These are phyloP conservation scores for Takifugu bimaculatus DNA, from an alignment of 2,113 vertebrate species.

Conservation along the genomic window DNA sequence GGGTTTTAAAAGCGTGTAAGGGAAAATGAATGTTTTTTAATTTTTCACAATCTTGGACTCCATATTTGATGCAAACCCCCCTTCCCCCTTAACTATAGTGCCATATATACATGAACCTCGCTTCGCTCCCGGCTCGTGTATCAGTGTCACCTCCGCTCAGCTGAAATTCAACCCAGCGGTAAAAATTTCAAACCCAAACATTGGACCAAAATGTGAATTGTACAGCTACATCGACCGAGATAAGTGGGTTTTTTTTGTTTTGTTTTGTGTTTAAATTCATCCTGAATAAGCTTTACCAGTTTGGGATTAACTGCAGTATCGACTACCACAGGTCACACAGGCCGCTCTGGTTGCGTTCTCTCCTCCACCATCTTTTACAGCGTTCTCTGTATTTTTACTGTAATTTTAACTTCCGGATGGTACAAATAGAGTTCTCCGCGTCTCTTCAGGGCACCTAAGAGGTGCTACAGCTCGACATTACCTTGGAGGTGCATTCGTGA, in stretches of 20 bases:
- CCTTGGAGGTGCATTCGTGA: slow-evolving; percentile 55
- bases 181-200: slow-evolving; percentile 14
- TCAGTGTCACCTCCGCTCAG: slow-evolving; percentile 22
- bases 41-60: slow-evolving; percentile 36
- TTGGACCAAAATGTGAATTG: slow-evolving; percentile 73
- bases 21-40: slow-evolving; percentile 32
- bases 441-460: slow-evolving; percentile 62
- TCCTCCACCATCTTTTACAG: slow-evolving; percentile 56
- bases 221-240: slow-evolving; percentile 53
- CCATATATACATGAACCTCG: slow-evolving; percentile 47
- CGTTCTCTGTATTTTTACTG: slow-evolving; percentile 71
- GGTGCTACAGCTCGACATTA: slow-evolving; percentile 56
- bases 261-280: too few relatives aligned
- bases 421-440: slow-evolving; percentile 63
- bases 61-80: slow-evolving; percentile 28
- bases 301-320: slow-evolving; percentile 64
- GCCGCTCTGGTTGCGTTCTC: not conserved
- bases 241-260: slow-evolving; percentile 12
- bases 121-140: slow-evolving; percentile 5
- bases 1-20: slow-evolving; percentile 21
- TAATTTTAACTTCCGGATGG: slow-evolving; percentile 69
- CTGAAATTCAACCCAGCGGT: not conserved
- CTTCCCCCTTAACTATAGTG: slow-evolving; percentile 40
- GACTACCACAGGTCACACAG: slow-evolving; percentile 37
- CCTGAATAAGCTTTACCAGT: slow-evolving; percentile 67